phyloP scores from a whole-genome alignment of 2,797 vertebrate species.

The Micromesistius poutassou region DNA sequence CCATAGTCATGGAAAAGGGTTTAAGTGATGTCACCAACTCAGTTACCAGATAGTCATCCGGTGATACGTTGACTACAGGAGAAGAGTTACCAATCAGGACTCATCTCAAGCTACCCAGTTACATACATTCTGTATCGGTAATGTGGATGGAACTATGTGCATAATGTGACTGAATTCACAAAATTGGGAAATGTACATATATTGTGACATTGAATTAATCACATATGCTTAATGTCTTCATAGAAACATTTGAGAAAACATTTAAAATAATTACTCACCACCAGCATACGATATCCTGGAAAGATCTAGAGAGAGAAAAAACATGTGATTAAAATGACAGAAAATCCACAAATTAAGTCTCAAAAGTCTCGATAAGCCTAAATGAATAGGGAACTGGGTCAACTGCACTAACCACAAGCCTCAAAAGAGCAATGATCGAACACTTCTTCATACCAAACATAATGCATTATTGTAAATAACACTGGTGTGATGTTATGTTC shows the following conservation, averaged over 20 bases:
- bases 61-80: neutral
- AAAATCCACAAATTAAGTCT: neutral
- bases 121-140: too few relatives aligned
- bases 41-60: neutral
- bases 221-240: neutral
- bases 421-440: neutral
- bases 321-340: neutral
- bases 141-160: too few relatives aligned
- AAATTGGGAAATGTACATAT: too few relatives aligned
- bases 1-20: neutral
- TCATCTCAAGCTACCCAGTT: neutral
- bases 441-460: neutral
- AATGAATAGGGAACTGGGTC: neutral
- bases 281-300: slow-evolving; percentile 76
- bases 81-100: neutral
- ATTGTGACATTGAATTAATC: slow-evolving; percentile 14
- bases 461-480: neutral
- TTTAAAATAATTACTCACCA: slow-evolving; percentile 68
- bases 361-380: neutral
- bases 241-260: neutral
- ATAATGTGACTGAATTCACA: too few relatives aligned
- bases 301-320: slow-evolving; percentile 68
- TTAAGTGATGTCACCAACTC: neutral
- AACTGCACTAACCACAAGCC: neutral
- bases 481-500: neutral